Evolutionary conservation across 2,113 vertebrate genomes (phyloP).

Genomic region (Malurus cyaneus): DNA sequence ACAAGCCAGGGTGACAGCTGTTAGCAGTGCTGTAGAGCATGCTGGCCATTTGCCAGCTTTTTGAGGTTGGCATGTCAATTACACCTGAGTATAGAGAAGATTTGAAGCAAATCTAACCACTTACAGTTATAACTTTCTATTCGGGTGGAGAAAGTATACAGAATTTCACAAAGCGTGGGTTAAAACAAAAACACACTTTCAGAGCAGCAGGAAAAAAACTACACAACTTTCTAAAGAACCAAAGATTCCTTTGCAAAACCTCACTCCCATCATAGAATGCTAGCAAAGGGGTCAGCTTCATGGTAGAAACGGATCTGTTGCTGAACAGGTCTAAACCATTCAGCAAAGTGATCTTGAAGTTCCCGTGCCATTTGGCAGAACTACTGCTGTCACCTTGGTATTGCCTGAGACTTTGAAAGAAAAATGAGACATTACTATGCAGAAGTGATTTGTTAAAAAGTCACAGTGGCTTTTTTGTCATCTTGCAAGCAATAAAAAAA

Average conservation of each 20-base stretch:
- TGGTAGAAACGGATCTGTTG: not conserved
- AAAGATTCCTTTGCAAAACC: not conserved
- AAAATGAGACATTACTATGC: not conserved
- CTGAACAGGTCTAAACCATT: not conserved
- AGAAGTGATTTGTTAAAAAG: not conserved
- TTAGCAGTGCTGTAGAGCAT: not conserved
- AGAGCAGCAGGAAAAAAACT: not conserved
- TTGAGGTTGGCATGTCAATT: not conserved
- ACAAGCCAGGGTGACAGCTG: not conserved
- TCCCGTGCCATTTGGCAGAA: not conserved
- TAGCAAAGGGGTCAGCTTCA: not conserved
- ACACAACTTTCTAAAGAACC: not conserved
- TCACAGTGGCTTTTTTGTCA: not conserved
- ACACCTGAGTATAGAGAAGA: not conserved
- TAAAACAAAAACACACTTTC: not conserved
- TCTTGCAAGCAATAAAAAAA: not conserved
- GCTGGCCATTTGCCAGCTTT: constrained; percentile 2
- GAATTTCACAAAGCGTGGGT: not conserved
- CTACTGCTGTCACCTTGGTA: not conserved
- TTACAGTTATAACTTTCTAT: not conserved
- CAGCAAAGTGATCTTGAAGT: not conserved
- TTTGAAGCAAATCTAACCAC: not conserved
- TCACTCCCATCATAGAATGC: not conserved
- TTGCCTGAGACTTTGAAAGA: not conserved
- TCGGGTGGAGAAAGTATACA: not conserved